phyloP scores from a whole-genome alignment of 2,888 invertebrate species.

The Sphaerophoria taeniata region DNA sequence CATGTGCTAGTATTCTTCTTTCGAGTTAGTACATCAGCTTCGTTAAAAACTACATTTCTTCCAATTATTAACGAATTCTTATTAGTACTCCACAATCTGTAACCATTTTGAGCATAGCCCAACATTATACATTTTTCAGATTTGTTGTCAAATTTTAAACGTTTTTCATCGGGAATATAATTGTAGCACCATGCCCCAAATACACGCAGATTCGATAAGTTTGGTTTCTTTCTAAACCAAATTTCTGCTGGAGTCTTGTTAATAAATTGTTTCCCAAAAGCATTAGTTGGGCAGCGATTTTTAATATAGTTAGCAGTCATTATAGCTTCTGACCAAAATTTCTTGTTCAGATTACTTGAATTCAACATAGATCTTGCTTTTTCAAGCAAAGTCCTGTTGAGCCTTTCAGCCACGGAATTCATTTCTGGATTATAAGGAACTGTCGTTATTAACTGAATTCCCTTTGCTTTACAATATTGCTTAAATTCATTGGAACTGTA shows the following conservation, averaged over 20 bases:
- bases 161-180: constrained; percentile 24
- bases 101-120: constrained; percentile 32
- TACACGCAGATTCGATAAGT: constrained; percentile 35
- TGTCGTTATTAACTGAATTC: too few relatives aligned
- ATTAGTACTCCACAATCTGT: constrained; percentile 20
- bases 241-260: constrained; percentile 39
- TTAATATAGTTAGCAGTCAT: not conserved
- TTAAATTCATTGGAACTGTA: too few relatives aligned
- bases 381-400: not conserved
- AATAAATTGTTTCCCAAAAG: constrained; percentile 29
- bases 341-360: not conserved
- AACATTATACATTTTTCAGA: constrained; percentile 32
- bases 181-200: constrained; percentile 30
- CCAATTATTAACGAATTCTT: constrained; percentile 33
- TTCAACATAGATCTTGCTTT: constrained; percentile 13
- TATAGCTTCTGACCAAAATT: constrained; percentile 1
- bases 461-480: too few relatives aligned
- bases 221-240: constrained; percentile 34
- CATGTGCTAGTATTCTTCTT: not conserved
- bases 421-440: too few relatives aligned
- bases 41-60: constrained; percentile 30
- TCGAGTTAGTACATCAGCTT: constrained; percentile 9
- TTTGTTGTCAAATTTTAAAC: constrained; percentile 33
- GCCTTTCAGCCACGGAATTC: not conserved
- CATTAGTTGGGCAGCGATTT: constrained; percentile 1